Evolutionary conservation across 1,140 invertebrate species (phyloP), one percentile per base, ranked within the genome.

Genomic region (Gryon sp.): DNA sequence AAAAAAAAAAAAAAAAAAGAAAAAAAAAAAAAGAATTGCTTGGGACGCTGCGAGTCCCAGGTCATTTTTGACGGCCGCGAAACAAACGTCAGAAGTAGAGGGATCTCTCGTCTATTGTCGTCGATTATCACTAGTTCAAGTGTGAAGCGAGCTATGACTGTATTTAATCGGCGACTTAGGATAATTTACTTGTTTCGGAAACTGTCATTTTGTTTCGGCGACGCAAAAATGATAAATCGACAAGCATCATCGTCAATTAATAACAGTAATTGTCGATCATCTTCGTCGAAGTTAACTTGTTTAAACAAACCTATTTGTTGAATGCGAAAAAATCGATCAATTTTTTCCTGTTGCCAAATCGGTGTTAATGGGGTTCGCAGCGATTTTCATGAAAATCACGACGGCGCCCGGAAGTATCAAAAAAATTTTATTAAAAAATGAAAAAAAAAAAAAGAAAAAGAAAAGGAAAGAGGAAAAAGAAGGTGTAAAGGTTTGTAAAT

Each of bases 301-400:
- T 6, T 7, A 32, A 32, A 32, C 28, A 41, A 38, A 18, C 32
- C 18, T 20, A 38, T 53, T 68, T n/a, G 30, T 30, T 16, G 4
- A 45, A 57, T 24, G 40, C 15, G 40, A 68, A 68, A 57, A 66
- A 68, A 68, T 2, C 9, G 2, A 14, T 6, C 8, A 43, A 8
- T 34, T 57, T 66, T 66, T 68, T 68, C 40, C 38, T 20, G 50
- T 68, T 68, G 22, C 32, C 15, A 9, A 55, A 57, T 48, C 2
- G 34, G 43, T 69, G n/a, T n/a, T 20, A 2, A 11, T 9, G 45
- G 53, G 40, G 43, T 22, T 50, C 32, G 53, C 45, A 34, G 53
- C 43, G 45, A 59, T 59, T 69, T 59, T 69, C 52, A 8, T 0
- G 52, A 50, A 69, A 69, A 69, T 69, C 52, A 52, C 32, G 15